Evolutionary conservation across 64 coral and sea anemone species (phyloP), one percentile per base, ranked within the genome.

Genomic region (Porites lutea): DNA sequence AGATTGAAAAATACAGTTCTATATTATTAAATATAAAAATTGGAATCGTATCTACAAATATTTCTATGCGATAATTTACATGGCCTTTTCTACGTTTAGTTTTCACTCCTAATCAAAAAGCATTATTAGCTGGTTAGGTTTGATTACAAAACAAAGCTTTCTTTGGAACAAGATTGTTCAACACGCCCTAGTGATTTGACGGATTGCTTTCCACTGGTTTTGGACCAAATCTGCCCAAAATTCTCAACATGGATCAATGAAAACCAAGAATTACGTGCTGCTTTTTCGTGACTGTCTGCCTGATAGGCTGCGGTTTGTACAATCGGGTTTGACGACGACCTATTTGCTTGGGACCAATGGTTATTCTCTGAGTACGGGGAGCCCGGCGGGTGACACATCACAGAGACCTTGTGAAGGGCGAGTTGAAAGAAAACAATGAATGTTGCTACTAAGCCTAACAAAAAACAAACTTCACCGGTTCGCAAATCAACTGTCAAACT

Each of bases 21-120:
- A 84, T 63, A 63, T 65, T 63, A 84, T 84, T 84, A 84, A 84
- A 84, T 84, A 84, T 68, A 83, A 83, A 46, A 47, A n/a, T 83
- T 21, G 67, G 43, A 84, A 22, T 51, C 8, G 16, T 68, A 84
- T 68, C 45, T 52, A 84, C 62, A 84, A 8, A 13, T 20, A 57
- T 49, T 16, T 10, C 61, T 67, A 83, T 13, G 79, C 60, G 61
- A 6, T 65, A 49, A 50, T 84, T 67, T 84, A 84, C 61, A 22
- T 15, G 62, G 81, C 63, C 48, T 49, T 65, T 83, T 45, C 79
- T 20, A 15, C 0, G 43, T 2, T 65, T 12, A 8, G 18, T 7
- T 22, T n/a, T 84, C 18, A 84, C 45, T 49, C 9, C 21, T 52
- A 51, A 84, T 68, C 62, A 84, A 45, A 68, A 65, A 37, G 21